Percentiles rank a stretch among this genome's conserved stretches.
These are phyloP conservation scores for Philotrypesis tridentata DNA, from an alignment of 1,140 invertebrate genomes.

Conservation along the genomic window DNA sequence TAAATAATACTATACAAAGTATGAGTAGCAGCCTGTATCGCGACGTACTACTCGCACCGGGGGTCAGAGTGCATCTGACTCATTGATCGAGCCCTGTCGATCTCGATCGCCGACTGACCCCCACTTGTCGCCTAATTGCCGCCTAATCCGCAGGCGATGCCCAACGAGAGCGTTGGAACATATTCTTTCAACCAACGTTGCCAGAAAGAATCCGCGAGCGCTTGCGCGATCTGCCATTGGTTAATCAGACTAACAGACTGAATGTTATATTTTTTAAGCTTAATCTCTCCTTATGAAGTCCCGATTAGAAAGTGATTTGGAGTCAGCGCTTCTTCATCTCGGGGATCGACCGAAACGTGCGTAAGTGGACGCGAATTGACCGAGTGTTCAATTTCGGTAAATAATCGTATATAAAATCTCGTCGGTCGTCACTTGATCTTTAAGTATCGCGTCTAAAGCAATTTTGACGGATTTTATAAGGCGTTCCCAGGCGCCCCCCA, in stretches of 20 bases:
- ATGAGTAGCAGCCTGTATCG: too few species aligned
- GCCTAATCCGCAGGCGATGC: too few species aligned
- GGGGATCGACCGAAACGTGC: neutral
- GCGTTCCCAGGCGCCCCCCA: neutral
- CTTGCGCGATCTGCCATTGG: too few species aligned
- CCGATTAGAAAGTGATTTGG: conserved; percentile 57
- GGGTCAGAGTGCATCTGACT: too few species aligned
- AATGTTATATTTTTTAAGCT: neutral
- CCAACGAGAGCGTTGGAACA: neutral
- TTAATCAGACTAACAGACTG: too few species aligned
- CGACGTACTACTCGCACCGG: too few species aligned
- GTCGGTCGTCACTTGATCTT: neutral
- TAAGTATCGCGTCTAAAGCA: neutral
- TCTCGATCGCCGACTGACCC: too few species aligned
- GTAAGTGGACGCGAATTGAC: neutral
- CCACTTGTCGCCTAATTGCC: too few species aligned
- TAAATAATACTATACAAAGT: too few species aligned
- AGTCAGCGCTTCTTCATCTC: neutral
- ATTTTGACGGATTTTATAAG: conserved; percentile 40
- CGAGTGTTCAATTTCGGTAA: neutral
- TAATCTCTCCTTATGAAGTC: conserved; percentile 59
- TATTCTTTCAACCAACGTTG: neutral
- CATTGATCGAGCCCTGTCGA: too few species aligned
- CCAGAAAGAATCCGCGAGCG: too few species aligned
- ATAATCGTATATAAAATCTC: neutral